Evolutionary conservation across 35 echinoderm and acorn worm genomes (phyloP).

Genomic region (Apostichopus parvimensis): DNA sequence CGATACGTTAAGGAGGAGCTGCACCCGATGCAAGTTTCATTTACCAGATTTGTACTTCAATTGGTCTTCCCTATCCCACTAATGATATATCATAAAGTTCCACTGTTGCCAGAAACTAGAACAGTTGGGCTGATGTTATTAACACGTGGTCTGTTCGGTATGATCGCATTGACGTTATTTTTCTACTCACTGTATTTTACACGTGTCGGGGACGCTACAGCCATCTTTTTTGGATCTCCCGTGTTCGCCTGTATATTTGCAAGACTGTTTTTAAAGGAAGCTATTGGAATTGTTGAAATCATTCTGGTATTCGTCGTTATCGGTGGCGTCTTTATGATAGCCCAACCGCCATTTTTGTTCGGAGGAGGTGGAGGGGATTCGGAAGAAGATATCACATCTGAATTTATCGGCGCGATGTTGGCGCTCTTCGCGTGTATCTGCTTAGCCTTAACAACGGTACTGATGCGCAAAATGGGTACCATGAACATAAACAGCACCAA

Average conservation of each 20-base stretch:
- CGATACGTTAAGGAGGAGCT: background rate
- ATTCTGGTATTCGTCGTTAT: background rate
- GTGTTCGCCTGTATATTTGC: background rate
- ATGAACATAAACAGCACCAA: background rate
- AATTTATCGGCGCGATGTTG: background rate
- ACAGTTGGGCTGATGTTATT: background rate
- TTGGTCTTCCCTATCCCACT: constrained; percentile 1
- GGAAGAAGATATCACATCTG: background rate
- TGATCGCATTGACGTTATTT: background rate
- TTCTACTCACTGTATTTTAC: background rate
- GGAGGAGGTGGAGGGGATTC: background rate
- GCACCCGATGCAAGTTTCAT: background rate
- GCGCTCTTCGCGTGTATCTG: background rate
- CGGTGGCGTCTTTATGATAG: background rate
- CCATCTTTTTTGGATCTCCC: constrained; percentile 19
- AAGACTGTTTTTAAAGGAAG: constrained; percentile 4
- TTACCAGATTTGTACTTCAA: constrained; percentile 15
- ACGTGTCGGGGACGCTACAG: background rate
- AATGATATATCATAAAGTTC: background rate
- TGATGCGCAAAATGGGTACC: constrained; percentile 5
- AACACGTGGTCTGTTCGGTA: background rate
- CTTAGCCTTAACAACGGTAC: background rate
- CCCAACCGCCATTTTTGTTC: constrained; percentile 1
- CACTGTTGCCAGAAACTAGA: background rate
- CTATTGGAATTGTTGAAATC: background rate